A percentile compares a stretch with the other conserved stretches of the same genome.
Conservation (phyloP, 2,888 invertebrate species). For the Chymomyza fuscimana region DNA sequence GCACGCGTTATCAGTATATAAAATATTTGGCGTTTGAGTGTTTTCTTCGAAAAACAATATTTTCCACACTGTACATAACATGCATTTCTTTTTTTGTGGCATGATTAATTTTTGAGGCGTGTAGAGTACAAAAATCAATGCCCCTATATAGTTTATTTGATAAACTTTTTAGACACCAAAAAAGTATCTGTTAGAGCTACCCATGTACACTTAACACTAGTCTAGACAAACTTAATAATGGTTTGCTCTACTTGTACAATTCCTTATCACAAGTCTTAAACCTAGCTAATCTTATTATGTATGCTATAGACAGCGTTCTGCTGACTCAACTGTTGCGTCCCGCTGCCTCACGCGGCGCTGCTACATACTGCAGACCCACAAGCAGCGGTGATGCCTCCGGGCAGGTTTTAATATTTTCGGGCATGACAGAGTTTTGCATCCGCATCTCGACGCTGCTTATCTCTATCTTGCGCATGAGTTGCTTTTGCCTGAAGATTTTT, state of each 20-base stretch:
- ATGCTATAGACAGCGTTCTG: not conserved
- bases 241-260: not conserved
- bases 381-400: conserved; percentile 57
- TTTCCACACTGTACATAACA: not conserved
- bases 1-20: not conserved
- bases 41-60: not conserved
- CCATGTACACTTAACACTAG: not conserved
- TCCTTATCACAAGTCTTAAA: conserved; percentile 16
- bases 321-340: conserved; percentile 28
- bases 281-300: conserved; percentile 24
- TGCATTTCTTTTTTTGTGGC: not conserved
- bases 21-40: not conserved
- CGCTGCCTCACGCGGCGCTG: conserved; percentile 20
- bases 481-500: conserved; percentile 48
- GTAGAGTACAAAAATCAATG: not conserved
- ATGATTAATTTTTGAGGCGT: not conserved
- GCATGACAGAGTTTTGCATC: conserved; percentile 26
- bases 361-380: conserved; percentile 47
- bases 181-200: conserved; percentile 11
- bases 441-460: conserved; percentile 50
- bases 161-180: conserved; percentile 16
- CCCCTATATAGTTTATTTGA: conserved; percentile 12
- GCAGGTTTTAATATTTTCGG: conserved; percentile 31
- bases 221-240: not conserved
- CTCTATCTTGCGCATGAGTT: conserved; percentile 62